A percentile compares a stretch with the other conserved stretches of the same genome.
These are phyloP conservation scores for Mesodorylaimus sp. DNA, from an alignment of 2,888 invertebrate genomes.

Conservation along the genomic window DNA sequence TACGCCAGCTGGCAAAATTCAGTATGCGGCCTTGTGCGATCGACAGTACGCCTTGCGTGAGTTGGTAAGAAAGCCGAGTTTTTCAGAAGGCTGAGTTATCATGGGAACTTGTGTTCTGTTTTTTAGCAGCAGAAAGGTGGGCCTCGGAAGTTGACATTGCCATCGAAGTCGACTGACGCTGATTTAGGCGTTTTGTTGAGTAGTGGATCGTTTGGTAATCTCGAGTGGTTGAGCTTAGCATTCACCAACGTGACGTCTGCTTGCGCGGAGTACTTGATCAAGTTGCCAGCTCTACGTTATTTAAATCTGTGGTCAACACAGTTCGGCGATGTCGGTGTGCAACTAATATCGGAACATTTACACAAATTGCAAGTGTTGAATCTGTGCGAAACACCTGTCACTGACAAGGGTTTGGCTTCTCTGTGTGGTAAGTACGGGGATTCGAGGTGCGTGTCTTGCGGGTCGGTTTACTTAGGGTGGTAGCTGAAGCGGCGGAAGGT, in stretches of 20 bases:
- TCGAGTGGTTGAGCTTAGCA: constrained; percentile 58
- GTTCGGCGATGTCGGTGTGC: constrained; percentile 57
- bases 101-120: constrained; percentile 6
- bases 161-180: constrained; percentile 56
- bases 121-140: constrained; percentile 59
- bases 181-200: constrained; percentile 53
- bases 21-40: constrained; percentile 51
- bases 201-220: constrained; percentile 56
- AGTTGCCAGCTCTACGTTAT: constrained; percentile 56
- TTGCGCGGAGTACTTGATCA: constrained; percentile 58
- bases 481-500: no score
- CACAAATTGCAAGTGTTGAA: constrained; percentile 58
- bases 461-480: no score
- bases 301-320: constrained; percentile 64
- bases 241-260: constrained; percentile 60
- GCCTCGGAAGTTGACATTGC: constrained; percentile 52
- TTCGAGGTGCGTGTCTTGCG: no score
- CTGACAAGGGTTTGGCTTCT: constrained; percentile 56
- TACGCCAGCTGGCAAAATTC: constrained; percentile 47
- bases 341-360: constrained; percentile 57
- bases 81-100: no score
- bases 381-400: constrained; percentile 60
- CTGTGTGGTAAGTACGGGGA: constrained; percentile 46
- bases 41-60: constrained; percentile 52
- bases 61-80: constrained; percentile 41